phyloP scores from a whole-genome alignment of 2,888 invertebrate genomes.

The Busseola fusca region DNA sequence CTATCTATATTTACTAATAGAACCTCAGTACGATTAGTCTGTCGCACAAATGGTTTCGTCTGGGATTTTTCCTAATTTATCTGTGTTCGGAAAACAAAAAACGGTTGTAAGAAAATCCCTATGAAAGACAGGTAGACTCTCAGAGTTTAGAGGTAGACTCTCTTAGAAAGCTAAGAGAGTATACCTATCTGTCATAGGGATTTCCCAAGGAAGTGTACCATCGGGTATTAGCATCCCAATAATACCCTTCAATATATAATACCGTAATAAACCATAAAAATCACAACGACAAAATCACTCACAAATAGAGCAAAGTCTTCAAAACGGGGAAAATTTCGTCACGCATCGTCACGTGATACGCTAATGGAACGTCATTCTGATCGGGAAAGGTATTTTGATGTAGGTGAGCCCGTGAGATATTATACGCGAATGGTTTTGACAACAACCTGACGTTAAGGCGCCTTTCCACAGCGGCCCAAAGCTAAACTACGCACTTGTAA shows the following conservation, averaged over 20 bases:
- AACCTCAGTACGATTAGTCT: not conserved
- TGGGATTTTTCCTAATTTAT: not conserved
- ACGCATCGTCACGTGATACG: slow-evolving; percentile 47
- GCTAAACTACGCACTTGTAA: not conserved
- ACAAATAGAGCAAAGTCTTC: slow-evolving; percentile 29
- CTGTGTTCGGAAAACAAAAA: no score
- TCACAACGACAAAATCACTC: slow-evolving; percentile 12
- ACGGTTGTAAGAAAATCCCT: not conserved
- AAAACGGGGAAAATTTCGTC: slow-evolving; percentile 42
- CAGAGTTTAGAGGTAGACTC: no score
- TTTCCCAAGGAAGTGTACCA: no score
- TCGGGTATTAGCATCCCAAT: not conserved
- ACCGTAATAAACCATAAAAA: slow-evolving; percentile 8
- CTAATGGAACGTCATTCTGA: slow-evolving; percentile 67
- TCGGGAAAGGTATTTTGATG: slow-evolving; percentile 64
- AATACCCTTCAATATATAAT: not conserved
- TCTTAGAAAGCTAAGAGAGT: no score
- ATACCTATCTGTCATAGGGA: no score
- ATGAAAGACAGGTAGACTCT: not conserved
- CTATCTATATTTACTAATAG: no score
- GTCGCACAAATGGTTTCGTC: not conserved
- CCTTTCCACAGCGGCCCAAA: not conserved
- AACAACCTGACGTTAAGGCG: slow-evolving; percentile 28
- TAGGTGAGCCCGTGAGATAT: slow-evolving; percentile 71
- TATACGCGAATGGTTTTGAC: slow-evolving; percentile 67